These are phyloP conservation scores for Xestia c-nigrum DNA, from an alignment of 2,888 invertebrate genomes.

Conservation along the genomic window DNA sequence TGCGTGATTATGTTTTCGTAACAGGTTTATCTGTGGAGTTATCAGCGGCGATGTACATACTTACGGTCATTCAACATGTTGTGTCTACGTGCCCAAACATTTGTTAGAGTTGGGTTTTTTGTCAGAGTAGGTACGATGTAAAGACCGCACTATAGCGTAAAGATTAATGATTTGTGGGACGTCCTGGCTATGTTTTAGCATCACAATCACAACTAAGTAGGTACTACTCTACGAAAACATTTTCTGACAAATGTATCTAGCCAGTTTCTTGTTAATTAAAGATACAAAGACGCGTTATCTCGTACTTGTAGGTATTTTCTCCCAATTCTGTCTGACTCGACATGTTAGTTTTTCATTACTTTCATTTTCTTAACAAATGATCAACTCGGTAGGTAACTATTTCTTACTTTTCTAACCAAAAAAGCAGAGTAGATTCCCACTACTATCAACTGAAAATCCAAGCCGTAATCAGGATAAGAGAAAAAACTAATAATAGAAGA, in stretches of 20 bases:
- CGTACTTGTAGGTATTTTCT: constrained; percentile 32
- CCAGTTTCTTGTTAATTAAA: constrained; percentile 59
- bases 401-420: constrained; percentile 10
- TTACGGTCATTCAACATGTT: constrained; percentile 41
- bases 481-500: neutral
- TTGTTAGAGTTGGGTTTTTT: constrained; percentile 25
- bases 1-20: constrained; percentile 37
- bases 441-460: neutral
- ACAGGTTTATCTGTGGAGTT: constrained; percentile 52
- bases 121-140: constrained; percentile 9
- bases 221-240: constrained; percentile 26
- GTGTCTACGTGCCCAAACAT: constrained; percentile 40
- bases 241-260: constrained; percentile 52
- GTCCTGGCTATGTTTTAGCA: constrained; percentile 1
- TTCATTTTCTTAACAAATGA: constrained; percentile 30
- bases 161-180: constrained; percentile 20
- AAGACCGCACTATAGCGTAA: constrained; percentile 33
- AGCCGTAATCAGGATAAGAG: neutral
- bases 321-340: constrained; percentile 19
- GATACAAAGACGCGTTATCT: constrained; percentile 49
- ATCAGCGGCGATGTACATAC: constrained; percentile 30
- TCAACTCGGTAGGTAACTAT: neutral
- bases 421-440: neutral
- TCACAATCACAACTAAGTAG: neutral
- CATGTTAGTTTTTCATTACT: constrained; percentile 47